These are phyloP conservation scores for Phymastichus coffea DNA, from an alignment of 1,140 invertebrate species.

Conservation along the genomic window DNA sequence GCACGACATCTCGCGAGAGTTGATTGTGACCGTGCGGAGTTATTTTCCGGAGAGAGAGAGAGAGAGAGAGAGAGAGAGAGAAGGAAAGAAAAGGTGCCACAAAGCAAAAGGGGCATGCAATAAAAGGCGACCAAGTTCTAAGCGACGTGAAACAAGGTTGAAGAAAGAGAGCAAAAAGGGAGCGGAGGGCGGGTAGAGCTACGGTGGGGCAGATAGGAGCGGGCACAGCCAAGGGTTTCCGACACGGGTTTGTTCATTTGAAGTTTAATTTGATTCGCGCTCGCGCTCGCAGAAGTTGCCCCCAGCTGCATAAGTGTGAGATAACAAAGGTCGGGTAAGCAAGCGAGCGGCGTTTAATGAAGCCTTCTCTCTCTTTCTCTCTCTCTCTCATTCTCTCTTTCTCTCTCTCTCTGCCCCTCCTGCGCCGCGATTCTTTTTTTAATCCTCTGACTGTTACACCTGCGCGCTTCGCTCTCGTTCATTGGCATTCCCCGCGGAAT, in stretches of 20 bases:
- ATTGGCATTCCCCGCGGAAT: too few species aligned
- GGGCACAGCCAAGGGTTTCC: constrained; percentile 10
- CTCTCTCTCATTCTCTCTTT: too few species aligned
- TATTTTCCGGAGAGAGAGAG: too few species aligned
- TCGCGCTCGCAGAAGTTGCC: background rate
- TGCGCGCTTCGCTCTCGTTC: too few species aligned
- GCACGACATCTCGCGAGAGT: too few species aligned
- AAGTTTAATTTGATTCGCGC: constrained; percentile 28
- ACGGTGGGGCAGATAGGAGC: background rate
- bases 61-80: too few species aligned
- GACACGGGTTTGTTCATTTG: constrained; percentile 21
- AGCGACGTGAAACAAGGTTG: background rate
- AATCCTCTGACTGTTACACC: too few species aligned
- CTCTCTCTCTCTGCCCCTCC: too few species aligned
- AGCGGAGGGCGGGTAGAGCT: background rate
- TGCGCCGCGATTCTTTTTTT: too few species aligned
- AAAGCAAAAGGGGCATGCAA: background rate
- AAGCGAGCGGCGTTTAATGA: background rate
- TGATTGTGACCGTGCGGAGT: too few species aligned
- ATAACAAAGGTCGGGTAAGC: constrained; percentile 13
- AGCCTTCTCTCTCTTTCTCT: too few species aligned
- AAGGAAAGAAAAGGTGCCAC: background rate
- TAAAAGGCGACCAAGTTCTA: background rate
- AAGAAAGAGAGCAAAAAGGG: background rate
- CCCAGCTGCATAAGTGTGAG: background rate